Evolutionary conservation across 2,113 vertebrate species (phyloP).

Genomic region (Protomyctophum bolini): DNA sequence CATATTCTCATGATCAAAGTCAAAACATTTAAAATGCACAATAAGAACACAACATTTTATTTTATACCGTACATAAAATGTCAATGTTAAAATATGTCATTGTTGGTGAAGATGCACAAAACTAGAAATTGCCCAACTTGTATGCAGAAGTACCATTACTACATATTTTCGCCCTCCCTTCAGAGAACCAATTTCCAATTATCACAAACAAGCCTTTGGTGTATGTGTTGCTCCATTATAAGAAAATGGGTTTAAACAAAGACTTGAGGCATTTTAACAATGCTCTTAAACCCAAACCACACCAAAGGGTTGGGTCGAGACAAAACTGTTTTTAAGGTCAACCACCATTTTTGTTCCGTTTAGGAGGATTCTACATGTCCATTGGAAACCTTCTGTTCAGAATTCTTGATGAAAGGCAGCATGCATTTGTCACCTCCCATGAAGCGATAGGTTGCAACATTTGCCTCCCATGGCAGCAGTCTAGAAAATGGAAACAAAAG

Average conservation of each 20-base stretch:
- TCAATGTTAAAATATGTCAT: background rate
- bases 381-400: slow-evolving; percentile 55
- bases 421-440: slow-evolving; percentile 77
- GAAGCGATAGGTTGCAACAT: slow-evolving; percentile 71
- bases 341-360: too few relatives aligned
- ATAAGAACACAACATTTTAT: background rate
- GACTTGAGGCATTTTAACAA: too few relatives aligned
- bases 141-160: background rate
- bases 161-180: background rate
- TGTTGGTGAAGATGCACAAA: background rate
- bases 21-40: too few relatives aligned
- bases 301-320: background rate
- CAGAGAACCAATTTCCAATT: background rate
- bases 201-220: slow-evolving; percentile 17
- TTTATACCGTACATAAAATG: background rate
- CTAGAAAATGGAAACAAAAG: slow-evolving; percentile 29
- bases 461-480: slow-evolving; percentile 72
- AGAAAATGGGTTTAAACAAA: background rate
- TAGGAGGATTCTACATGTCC: slow-evolving; percentile 41
- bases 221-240: slow-evolving; percentile 1
- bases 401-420: slow-evolving; percentile 74
- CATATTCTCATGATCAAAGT: too few relatives aligned
- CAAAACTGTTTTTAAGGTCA: slow-evolving; percentile 3
- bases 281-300: too few relatives aligned
- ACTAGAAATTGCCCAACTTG: background rate